These are phyloP conservation scores for Nannoperca obscura DNA, from an alignment of 2,797 vertebrate species.

Conservation along the genomic window DNA sequence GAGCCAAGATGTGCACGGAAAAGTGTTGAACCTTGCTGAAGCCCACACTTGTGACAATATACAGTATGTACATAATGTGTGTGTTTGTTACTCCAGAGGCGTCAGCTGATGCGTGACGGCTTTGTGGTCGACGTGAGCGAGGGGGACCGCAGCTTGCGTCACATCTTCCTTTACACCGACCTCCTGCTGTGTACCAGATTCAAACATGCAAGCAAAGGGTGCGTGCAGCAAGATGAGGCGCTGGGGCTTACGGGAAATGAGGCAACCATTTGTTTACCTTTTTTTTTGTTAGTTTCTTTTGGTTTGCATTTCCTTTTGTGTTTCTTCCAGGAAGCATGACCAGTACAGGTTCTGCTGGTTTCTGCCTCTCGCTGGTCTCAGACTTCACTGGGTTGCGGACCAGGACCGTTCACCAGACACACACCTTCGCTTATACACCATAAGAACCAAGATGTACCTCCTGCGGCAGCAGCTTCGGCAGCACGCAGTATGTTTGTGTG, in stretches of 20 bases:
- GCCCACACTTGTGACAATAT: not conserved
- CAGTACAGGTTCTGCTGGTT: conserved; percentile 87
- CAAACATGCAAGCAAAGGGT: conserved; percentile 78
- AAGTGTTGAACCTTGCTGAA: not conserved
- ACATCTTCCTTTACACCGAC: conserved; percentile 87
- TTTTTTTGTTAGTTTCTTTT: too few species aligned
- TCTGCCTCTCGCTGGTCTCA: conserved; percentile 81
- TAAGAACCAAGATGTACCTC: conserved; percentile 78
- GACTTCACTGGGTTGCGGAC: conserved; percentile 70
- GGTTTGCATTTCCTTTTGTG: not conserved
- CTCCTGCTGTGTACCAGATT: conserved; percentile 84
- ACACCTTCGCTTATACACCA: conserved; percentile 72
- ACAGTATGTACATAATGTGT: not conserved
- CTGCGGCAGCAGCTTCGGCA: conserved; percentile 76
- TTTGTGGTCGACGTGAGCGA: conserved; percentile 83
- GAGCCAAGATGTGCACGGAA: conserved; percentile 14
- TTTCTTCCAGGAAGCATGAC: conserved; percentile 77
- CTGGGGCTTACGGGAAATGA: conserved; percentile 12
- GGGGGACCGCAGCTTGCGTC: conserved; percentile 78
- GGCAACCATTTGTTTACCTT: not conserved
- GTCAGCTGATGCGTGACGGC: conserved; percentile 83
- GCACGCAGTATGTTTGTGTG: conserved; percentile 63
- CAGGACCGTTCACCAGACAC: conserved; percentile 58
- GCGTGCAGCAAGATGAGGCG: conserved; percentile 18
- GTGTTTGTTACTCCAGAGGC: conserved; percentile 68